Evolutionary conservation across 2,113 vertebrate genomes (phyloP).

Genomic region (Hippolais icterina): DNA sequence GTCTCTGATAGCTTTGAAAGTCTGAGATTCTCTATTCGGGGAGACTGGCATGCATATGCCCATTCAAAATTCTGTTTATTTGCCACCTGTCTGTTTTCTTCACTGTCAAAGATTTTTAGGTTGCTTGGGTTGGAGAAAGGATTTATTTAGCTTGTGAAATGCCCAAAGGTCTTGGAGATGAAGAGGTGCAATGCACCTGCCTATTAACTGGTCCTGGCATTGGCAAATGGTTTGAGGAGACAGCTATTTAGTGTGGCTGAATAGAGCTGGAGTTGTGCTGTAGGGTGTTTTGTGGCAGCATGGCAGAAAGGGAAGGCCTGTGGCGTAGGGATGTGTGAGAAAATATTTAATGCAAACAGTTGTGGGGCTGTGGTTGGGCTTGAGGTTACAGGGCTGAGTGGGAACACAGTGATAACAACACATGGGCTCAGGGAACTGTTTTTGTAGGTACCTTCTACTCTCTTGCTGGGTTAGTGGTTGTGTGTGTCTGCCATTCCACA

Average conservation of each 20-base stretch:
- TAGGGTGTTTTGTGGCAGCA: fast-evolving
- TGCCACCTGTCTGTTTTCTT: neutral
- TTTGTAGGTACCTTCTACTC: neutral
- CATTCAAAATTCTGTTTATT: neutral
- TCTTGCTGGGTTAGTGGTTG: neutral
- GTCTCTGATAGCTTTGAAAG: neutral
- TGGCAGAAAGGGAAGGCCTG: neutral
- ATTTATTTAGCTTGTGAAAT: neutral
- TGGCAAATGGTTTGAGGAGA: neutral
- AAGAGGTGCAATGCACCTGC: neutral
- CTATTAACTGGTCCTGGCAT: neutral
- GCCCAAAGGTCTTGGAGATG: neutral
- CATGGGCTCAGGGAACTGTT: neutral
- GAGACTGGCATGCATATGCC: neutral
- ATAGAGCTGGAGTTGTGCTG: neutral
- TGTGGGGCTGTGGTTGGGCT: neutral
- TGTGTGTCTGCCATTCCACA: neutral
- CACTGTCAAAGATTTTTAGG: neutral
- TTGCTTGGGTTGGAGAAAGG: neutral
- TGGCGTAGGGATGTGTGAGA: neutral
- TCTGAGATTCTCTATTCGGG: neutral
- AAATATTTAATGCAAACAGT: neutral
- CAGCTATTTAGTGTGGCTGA: neutral
- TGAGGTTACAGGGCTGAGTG: neutral
- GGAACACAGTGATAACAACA: neutral